Base-by-base conservation (phyloP, 2,113 vertebrate species). In the Gallinago jamesoni region DNA sequence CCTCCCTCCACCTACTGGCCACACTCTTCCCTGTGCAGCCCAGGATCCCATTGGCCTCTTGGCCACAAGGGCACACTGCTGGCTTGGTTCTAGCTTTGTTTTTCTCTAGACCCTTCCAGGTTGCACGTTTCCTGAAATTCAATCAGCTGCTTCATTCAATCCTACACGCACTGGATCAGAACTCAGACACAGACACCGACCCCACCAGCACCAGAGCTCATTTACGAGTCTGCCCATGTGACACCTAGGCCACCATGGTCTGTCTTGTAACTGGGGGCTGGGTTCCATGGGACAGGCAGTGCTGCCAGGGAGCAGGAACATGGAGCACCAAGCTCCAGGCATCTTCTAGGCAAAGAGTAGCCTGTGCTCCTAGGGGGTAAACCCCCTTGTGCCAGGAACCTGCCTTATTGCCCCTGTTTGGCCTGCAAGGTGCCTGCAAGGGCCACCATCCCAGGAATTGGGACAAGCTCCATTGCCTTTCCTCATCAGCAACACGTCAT, bases 151-250 rank as follows among this genome's bases (percentile, higher is more conserved):
- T 81, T 89, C 57, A 47, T 63, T 48, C 41, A 73, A 55, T 57
- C 60, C 60, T 78, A 57, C 24, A 39, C 15, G 6, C 6, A 33
- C 5, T 0, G 0, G 81, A 31, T 30, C 37, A 69, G 70, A 92
- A 22, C n/a, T 80, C 43, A 37, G 48, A 41, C 13, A 13, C 22
- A 2, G 4, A 10, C 31, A 1, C 0, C 4, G 13, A 50, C 2
- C 62, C 31, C 31, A 73, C 19, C 14, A 82, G 67, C 63, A 64
- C 8, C 18, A 31, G 20, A 18, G 22, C 13, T 73, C 30, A 23
- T 75, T 73, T 59, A 37, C 17, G 52, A 43, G 57, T 50, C 28
- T 31, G 15, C 30, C 41, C 5, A 30, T 5, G 8, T 59, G 8
- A 48, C 39, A 45, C 18, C 45, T 27, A 1, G 22, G 67, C 14